Conservation (phyloP, 2,113 vertebrate species). For the Siniperca chuatsi region DNA sequence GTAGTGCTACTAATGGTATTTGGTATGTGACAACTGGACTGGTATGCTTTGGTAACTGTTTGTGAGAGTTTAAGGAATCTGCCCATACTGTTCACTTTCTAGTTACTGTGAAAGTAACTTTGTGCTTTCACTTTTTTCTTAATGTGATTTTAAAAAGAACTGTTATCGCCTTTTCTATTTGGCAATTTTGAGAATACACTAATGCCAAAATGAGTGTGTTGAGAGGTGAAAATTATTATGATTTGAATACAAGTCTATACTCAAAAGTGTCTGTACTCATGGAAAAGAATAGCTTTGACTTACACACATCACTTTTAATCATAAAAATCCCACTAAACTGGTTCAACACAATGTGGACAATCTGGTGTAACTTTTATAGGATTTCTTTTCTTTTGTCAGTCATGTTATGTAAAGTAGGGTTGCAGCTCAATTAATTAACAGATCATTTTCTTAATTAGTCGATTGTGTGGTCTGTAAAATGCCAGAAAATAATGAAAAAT, state of each 20-base stretch:
- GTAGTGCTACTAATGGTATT: constrained; percentile 5
- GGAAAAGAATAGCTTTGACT: background rate
- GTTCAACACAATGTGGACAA: no score
- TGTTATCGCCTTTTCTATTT: background rate
- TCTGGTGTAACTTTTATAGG: no score
- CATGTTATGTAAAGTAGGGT: background rate
- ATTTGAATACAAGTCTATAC: background rate
- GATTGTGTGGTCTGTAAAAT: no score
- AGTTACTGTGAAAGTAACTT: background rate
- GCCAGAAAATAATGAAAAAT: no score
- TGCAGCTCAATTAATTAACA: background rate
- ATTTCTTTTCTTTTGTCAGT: background rate
- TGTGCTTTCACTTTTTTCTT: background rate
- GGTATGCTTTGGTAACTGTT: constrained; percentile 7
- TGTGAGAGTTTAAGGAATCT: constrained; percentile 4
- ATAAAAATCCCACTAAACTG: no score
- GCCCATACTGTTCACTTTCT: background rate
- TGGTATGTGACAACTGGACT: background rate
- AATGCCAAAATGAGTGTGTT: background rate
- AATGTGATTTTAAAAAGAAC: background rate
- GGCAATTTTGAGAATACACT: background rate
- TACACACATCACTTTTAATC: background rate
- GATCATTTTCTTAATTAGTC: background rate
- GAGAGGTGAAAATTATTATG: background rate
- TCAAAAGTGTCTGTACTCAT: background rate